Evolutionary conservation across 2,113 vertebrate genomes (phyloP), one percentile per base, ranked within the genome.

Genomic region (Rhinolophus sinicus): DNA sequence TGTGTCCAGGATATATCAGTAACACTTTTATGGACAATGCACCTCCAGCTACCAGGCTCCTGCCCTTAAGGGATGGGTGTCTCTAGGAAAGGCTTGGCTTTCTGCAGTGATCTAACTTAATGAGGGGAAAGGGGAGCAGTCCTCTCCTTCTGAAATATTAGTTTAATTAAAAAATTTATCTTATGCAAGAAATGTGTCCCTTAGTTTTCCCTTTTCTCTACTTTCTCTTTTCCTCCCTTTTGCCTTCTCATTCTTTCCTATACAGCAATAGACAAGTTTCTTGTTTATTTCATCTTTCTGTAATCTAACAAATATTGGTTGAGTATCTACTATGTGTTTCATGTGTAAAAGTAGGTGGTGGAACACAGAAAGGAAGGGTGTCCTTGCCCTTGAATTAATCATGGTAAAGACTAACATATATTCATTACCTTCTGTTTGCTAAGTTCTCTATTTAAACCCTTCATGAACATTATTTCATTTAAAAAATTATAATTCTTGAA

Each of bases 101-200:
- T 47, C 28, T 82, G 92, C 60, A n/a, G 22, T 2, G 2, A 87
- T 40, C 21, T 22, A 58, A 3, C 62, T 65, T 92, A 92, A 58
- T 44, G 81, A 95, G 75, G 88, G 56, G 56, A 85, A 89, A 92
- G 50, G 69, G 18, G 28, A 84, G 18, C 54, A 28, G 5, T 28
- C n/a, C 70, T 80, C 44, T 64, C 70, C 56, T 88, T 69, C 81
- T 47, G 64, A 75, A 95, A 83, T 83, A 72, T 70, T 50, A 54
- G 62, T 44, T 88, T 50, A 77, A 88, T 95, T 87, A 93, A 93
- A 72, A 93, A n/a, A 83, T 72, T 75, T 90, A 40, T 47, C 58
- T 64, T 85, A 56, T 35, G 6, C 6, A 35, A 62, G n/a, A 87
- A 88, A 8, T 65, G 16, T 33, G 30, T 56, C n/a, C 28, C 65